Conservation (phyloP, 1,140 invertebrate species). For the Macrocentrus cingulum region DNA sequence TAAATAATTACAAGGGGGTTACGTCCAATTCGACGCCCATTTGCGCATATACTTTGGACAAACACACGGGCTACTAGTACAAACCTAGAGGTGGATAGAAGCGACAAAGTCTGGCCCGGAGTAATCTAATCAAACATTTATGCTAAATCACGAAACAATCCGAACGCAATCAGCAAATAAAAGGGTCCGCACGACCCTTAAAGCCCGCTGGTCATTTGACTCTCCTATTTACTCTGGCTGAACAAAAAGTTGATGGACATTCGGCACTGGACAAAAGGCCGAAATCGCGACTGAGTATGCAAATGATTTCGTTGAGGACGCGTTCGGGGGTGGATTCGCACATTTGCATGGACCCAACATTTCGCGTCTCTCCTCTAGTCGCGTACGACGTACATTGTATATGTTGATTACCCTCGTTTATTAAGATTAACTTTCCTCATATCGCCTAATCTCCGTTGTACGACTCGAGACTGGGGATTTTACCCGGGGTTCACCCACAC, state of each 20-base stretch:
- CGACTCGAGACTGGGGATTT: conserved; percentile 37
- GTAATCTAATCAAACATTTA: conserved; percentile 62
- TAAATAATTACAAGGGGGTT: conserved; percentile 43
- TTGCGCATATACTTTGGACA: conserved; percentile 33
- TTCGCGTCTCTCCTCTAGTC: too few species aligned
- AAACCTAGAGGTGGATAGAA: conserved; percentile 32
- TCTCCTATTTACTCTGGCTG: conserved; percentile 48
- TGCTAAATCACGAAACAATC: conserved; percentile 63
- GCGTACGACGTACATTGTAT: too few species aligned
- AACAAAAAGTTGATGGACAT: conserved; percentile 58
- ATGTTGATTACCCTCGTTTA: conserved; percentile 58
- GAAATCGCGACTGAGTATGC: conserved; percentile 45
- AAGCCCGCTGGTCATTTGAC: conserved; percentile 59
- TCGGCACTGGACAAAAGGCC: conserved; percentile 47
- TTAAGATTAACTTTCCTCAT: conserved; percentile 60
- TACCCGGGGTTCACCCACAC: conserved; percentile 27
- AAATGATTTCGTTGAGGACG: conserved; percentile 44
- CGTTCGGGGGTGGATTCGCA: conserved; percentile 9
- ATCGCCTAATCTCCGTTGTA: conserved; percentile 27
- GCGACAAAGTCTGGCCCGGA: conserved; percentile 29
- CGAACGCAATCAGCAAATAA: conserved; percentile 61
- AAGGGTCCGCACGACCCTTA: conserved; percentile 50
- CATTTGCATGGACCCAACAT: conserved; percentile 57
- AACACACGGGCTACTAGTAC: too few species aligned
- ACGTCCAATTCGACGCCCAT: conserved; percentile 38